Conservation (phyloP, 2,888 invertebrate genomes). For the Leptopilina syphax region DNA sequence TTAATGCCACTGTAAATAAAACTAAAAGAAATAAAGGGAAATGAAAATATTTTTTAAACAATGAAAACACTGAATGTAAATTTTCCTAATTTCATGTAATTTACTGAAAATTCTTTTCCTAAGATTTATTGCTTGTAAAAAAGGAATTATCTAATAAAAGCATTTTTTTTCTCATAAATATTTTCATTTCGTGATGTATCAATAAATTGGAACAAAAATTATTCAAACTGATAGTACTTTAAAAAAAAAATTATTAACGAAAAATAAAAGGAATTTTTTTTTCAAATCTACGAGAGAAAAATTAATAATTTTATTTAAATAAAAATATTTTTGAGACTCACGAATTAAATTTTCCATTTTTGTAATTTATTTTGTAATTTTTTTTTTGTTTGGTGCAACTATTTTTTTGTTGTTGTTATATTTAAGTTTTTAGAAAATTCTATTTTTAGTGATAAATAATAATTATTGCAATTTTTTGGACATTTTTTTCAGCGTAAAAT, state of each 20-base stretch:
- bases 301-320: not conserved
- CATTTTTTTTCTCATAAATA: not conserved
- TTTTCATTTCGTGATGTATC: not conserved
- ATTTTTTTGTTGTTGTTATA: too few species aligned
- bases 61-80: not conserved
- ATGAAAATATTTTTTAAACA: not conserved
- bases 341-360: too few species aligned
- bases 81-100: not conserved
- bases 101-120: not conserved
- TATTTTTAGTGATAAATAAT: too few species aligned
- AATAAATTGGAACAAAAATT: not conserved
- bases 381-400: too few species aligned
- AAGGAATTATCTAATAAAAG: not conserved
- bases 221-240: too few species aligned
- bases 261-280: not conserved
- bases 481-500: constrained; percentile 8
- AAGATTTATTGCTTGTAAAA: not conserved
- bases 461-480: too few species aligned
- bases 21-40: not conserved
- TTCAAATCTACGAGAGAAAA: too few species aligned
- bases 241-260: not conserved
- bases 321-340: not conserved
- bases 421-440: too few species aligned
- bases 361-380: too few species aligned
- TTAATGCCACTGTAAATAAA: too few species aligned